Percentiles rank a stretch among this genome's conserved stretches.
Conservation (phyloP, 2,797 vertebrate genomes). For the Mus minutoides region DNA sequence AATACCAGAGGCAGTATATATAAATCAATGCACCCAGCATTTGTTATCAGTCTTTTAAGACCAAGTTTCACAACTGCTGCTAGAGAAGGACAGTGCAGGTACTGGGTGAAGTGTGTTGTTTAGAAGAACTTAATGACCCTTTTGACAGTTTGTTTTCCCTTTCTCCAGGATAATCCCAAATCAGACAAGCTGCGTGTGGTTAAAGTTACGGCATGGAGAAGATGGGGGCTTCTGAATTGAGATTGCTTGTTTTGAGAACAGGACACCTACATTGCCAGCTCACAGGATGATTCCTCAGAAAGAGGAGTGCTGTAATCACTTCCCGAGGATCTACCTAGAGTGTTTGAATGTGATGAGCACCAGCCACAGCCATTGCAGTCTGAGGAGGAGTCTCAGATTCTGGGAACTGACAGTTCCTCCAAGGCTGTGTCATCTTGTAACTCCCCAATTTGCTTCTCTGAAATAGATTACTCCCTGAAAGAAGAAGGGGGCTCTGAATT, state of each 20-base stretch:
- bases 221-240: neutral
- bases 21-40: neutral
- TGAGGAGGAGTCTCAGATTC: neutral
- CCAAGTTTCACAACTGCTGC: neutral
- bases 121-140: neutral
- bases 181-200: neutral
- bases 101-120: neutral
- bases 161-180: neutral
- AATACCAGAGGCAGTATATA: neutral
- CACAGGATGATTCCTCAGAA: constrained; percentile 2
- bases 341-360: neutral
- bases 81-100: neutral
- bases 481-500: neutral
- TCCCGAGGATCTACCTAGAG: neutral
- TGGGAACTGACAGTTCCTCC: neutral
- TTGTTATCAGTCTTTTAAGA: neutral
- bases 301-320: neutral
- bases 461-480: neutral
- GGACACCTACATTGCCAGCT: neutral
- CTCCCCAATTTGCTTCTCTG: neutral
- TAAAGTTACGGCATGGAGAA: neutral
- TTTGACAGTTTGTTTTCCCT: neutral
- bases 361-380: neutral
- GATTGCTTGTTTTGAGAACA: neutral
- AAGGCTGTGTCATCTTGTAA: neutral